phyloP scores from a whole-genome alignment of 2,797 vertebrate species.

The Crocodylus rhombifer region DNA sequence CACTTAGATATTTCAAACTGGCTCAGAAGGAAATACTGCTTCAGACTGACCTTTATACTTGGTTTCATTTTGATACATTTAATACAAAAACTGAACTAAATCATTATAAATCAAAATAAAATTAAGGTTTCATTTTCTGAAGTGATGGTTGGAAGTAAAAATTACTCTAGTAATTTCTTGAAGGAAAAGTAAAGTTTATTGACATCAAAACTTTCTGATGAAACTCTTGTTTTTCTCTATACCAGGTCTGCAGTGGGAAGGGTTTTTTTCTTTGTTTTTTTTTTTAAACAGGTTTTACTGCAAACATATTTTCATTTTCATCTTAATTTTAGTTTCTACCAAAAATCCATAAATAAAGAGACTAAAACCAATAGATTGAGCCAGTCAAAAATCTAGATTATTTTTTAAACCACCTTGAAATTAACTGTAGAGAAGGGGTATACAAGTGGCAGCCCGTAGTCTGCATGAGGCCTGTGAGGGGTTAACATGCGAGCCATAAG shows the following conservation, averaged over 20 bases:
- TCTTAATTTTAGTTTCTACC: background rate
- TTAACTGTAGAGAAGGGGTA: background rate
- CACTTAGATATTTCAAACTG: background rate
- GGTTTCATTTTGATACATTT: background rate
- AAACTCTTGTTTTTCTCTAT: background rate
- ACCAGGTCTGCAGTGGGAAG: background rate
- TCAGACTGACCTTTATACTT: background rate
- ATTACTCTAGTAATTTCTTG: background rate
- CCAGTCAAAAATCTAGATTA: background rate
- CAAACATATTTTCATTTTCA: background rate
- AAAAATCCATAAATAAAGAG: background rate
- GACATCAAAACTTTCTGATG: background rate
- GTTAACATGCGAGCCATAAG: too few relatives aligned
- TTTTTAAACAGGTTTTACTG: background rate
- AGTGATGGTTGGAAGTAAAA: background rate
- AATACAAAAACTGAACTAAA: background rate
- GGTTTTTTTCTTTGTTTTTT: background rate
- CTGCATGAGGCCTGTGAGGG: too few relatives aligned
- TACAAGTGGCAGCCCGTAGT: too few relatives aligned
- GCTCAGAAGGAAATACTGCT: background rate
- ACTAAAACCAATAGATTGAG: background rate
- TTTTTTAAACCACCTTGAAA: background rate
- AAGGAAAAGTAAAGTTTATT: background rate
- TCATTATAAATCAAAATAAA: background rate
- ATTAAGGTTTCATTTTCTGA: background rate